phyloP scores from a whole-genome alignment of 2,888 invertebrate genomes.

The Neoscelio sp. region DNA sequence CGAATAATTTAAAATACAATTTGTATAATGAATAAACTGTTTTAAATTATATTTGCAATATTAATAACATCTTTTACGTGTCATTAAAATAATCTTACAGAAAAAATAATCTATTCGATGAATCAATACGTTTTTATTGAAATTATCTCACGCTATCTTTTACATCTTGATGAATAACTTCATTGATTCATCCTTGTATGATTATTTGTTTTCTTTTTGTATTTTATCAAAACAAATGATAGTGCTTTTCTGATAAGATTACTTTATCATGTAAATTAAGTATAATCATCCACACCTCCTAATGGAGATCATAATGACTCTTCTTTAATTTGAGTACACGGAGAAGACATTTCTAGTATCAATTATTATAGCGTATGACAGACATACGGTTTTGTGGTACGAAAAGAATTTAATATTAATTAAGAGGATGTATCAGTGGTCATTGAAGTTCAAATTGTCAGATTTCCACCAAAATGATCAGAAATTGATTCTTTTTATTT shows the following conservation, averaged over 20 bases:
- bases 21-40: no score
- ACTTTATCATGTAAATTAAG: constrained; percentile 28
- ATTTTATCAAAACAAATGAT: constrained; percentile 33
- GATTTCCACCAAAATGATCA: no score
- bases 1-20: no score
- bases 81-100: not conserved
- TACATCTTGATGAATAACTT: constrained; percentile 11
- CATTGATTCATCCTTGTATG: constrained; percentile 9
- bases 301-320: constrained; percentile 15
- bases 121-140: not conserved
- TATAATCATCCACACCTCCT: constrained; percentile 26
- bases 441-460: constrained; percentile 69
- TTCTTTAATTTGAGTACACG: no score
- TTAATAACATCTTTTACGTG: not conserved
- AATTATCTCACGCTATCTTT: constrained; percentile 11
- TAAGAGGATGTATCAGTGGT: no score
- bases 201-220: constrained; percentile 29
- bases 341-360: no score
- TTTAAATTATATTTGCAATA: no score
- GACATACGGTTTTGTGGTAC: no score
- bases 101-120: constrained; percentile 22
- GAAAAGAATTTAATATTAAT: no score
- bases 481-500: no score
- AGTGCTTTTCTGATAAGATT: constrained; percentile 29
- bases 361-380: no score